These are phyloP conservation scores for Phymorhynchus buccinoides DNA, from an alignment of 1,140 invertebrate genomes.

Conservation along the genomic window DNA sequence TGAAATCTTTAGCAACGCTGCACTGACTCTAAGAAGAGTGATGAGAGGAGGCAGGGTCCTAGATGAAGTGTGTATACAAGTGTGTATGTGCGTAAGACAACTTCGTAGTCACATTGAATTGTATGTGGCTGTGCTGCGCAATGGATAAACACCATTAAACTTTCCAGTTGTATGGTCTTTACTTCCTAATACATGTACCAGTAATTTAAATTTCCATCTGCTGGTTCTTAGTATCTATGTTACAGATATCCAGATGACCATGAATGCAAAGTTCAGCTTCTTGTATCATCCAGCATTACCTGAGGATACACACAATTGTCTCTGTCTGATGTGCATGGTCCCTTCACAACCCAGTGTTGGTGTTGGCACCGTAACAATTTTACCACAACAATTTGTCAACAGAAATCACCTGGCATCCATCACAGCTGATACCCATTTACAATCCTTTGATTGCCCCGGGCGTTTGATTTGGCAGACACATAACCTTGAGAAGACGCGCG, in stretches of 20 bases:
- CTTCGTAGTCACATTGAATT: too few species aligned
- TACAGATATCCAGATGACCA: too few species aligned
- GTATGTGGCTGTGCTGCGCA: too few species aligned
- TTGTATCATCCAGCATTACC: conserved; percentile 40
- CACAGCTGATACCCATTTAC: conserved; percentile 24
- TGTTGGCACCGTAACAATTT: conserved; percentile 34
- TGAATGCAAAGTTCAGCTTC: conserved; percentile 42
- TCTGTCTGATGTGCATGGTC: conserved; percentile 41
- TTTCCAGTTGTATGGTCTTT: too few species aligned
- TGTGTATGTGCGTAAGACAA: too few species aligned
- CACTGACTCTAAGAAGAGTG: too few species aligned
- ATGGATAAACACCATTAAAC: too few species aligned
- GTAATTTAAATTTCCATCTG: conserved; percentile 18
- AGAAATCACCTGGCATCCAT: not conserved
- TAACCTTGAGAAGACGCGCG: conserved; percentile 47
- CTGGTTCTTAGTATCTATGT: too few species aligned
- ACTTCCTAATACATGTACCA: too few species aligned
- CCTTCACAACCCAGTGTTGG: conserved; percentile 37
- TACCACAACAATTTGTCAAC: not conserved
- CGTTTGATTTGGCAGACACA: conserved; percentile 59
- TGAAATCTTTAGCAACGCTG: too few species aligned
- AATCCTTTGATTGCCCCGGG: not conserved
- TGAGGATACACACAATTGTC: not conserved
- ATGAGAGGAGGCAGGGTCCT: too few species aligned
- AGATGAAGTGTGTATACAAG: too few species aligned